Evolutionary conservation across 1,140 invertebrate genomes (phyloP).

Genomic region (Gonatopus flavifemur): DNA sequence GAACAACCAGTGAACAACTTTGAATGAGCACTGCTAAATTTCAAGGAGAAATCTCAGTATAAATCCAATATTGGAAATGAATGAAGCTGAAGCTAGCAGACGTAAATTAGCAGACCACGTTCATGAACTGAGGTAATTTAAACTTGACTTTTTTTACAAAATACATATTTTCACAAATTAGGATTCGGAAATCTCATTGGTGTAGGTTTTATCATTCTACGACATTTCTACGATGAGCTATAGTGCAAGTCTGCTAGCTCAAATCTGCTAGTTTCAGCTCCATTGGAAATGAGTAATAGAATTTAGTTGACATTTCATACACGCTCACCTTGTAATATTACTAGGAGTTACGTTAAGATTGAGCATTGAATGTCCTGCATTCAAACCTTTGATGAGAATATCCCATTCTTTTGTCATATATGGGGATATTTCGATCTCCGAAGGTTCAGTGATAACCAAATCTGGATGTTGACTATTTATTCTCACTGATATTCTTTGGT

Average conservation of each 20-base stretch:
- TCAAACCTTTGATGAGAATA: constrained; percentile 60
- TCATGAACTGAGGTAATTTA: no score
- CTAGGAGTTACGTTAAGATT: constrained; percentile 58
- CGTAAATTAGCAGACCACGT: no score
- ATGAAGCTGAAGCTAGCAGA: no score
- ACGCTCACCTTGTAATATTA: constrained; percentile 56
- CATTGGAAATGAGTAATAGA: not conserved
- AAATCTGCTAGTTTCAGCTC: no score
- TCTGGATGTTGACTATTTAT: constrained; percentile 44
- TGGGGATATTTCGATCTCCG: constrained; percentile 24
- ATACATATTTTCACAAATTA: not conserved
- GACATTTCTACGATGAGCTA: constrained; percentile 3
- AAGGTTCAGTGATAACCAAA: constrained; percentile 33
- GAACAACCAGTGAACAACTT: no score
- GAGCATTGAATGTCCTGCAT: constrained; percentile 62
- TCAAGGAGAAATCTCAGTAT: no score
- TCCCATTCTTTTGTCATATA: constrained; percentile 40
- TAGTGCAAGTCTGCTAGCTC: no score
- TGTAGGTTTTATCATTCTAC: not conserved
- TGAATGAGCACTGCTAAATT: no score
- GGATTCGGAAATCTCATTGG: not conserved
- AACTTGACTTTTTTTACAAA: not conserved
- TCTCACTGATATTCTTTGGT: constrained; percentile 36
- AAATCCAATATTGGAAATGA: no score
- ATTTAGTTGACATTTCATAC: not conserved